Evolutionary conservation across 2,113 vertebrate species (phyloP).

Genomic region (Calypte anna): DNA sequence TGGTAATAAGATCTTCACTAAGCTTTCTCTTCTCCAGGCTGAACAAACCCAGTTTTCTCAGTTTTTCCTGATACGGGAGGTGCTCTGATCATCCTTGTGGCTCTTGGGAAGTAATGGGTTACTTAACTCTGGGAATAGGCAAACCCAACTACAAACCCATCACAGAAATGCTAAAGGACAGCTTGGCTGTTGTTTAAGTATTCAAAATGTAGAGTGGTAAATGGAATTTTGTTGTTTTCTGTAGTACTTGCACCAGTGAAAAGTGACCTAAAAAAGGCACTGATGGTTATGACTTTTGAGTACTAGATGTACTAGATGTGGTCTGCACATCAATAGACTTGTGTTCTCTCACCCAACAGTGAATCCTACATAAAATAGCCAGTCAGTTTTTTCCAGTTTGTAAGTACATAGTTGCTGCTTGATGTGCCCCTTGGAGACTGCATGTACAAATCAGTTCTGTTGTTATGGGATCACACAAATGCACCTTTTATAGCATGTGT

Average conservation of each 20-base stretch:
- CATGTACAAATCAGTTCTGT: accelerated
- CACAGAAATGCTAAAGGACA: not conserved
- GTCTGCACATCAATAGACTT: not conserved
- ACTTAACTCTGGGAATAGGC: not conserved
- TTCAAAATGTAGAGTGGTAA: not conserved
- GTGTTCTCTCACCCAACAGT: not conserved
- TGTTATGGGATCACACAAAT: not conserved
- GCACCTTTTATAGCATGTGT: not conserved
- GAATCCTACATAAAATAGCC: not conserved
- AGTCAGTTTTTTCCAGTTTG: not conserved
- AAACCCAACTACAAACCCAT: not conserved
- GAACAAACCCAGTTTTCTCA: too few relatives aligned
- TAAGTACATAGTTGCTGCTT: not conserved
- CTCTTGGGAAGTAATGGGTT: too few relatives aligned
- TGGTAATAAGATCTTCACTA: too few relatives aligned
- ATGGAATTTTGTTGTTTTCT: not conserved
- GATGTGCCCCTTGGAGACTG: not conserved
- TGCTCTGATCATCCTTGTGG: too few relatives aligned
- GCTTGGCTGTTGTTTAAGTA: not conserved
- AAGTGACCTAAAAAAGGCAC: not conserved
- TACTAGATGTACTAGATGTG: not conserved
- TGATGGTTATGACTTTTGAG: accelerated
- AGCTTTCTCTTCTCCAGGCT: too few relatives aligned
- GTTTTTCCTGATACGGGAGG: too few relatives aligned
- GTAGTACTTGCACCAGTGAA: not conserved